Percentiles rank a stretch among this genome's conserved stretches.
These are phyloP conservation scores for Pterostichus madidus DNA, from an alignment of 2,888 invertebrate species.

Conservation along the genomic window DNA sequence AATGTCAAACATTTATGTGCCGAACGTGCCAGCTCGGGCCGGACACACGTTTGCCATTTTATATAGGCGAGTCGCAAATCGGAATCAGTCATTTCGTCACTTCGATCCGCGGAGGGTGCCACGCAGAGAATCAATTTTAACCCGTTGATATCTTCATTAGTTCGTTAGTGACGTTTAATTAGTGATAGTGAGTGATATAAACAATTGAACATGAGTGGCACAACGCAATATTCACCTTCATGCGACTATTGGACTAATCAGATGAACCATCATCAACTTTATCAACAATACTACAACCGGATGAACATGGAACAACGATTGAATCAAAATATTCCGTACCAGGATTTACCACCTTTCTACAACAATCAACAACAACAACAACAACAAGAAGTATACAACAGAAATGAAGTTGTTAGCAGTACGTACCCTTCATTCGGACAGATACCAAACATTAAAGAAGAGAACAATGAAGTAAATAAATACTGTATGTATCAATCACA, in stretches of 20 bases:
- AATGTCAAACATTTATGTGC: constrained; percentile 76
- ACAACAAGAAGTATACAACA: constrained; percentile 27
- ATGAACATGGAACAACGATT: constrained; percentile 44
- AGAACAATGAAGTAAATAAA: constrained; percentile 27
- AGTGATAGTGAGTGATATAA: constrained; percentile 46
- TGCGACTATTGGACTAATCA: constrained; percentile 71
- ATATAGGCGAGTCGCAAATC: constrained; percentile 60
- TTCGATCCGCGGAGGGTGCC: constrained; percentile 38
- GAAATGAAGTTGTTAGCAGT: background rate
- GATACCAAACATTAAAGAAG: constrained; percentile 42
- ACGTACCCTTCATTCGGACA: background rate
- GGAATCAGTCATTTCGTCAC: constrained; percentile 67
- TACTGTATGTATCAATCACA: constrained; percentile 51
- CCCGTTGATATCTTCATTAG: background rate
- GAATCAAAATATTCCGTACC: constrained; percentile 9
- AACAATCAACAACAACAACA: constrained; percentile 17
- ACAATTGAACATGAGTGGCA: constrained; percentile 73
- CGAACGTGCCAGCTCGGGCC: constrained; percentile 75
- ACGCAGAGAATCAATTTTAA: background rate
- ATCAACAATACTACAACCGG: constrained; percentile 60
- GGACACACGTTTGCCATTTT: constrained; percentile 71
- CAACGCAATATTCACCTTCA: constrained; percentile 69
- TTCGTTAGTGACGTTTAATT: background rate
- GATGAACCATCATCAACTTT: constrained; percentile 65
- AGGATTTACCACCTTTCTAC: constrained; percentile 25